Evolutionary conservation across 2,888 invertebrate species (phyloP).

Genomic region (Aleiodes leptofemur): DNA sequence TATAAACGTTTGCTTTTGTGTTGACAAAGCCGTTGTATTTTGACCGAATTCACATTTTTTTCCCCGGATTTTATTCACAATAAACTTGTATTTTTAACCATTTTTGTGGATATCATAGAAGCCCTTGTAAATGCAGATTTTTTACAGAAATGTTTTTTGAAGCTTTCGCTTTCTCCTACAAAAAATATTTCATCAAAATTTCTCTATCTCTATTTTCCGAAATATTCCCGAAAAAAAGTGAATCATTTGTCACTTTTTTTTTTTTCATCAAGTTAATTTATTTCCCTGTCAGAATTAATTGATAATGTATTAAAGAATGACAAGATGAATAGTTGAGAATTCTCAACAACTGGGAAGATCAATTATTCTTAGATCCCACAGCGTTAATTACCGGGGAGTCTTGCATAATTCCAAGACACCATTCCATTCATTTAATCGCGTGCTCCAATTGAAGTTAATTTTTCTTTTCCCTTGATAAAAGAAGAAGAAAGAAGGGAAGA

Average conservation of each 20-base stretch:
- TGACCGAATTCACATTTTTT: background rate
- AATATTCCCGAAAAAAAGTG: background rate
- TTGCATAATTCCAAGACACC: background rate
- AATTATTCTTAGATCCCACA: slow-evolving; percentile 15
- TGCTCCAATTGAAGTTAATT: slow-evolving; percentile 8
- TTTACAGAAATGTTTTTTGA: too few species aligned
- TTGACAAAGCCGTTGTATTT: slow-evolving; percentile 8
- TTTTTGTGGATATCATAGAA: background rate
- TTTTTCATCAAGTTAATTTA: too few species aligned
- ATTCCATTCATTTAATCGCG: background rate
- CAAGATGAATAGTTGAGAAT: slow-evolving; percentile 1
- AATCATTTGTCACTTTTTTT: background rate
- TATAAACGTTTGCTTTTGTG: slow-evolving; percentile 2
- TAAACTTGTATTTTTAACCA: background rate
- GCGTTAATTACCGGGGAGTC: slow-evolving; percentile 6
- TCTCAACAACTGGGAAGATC: background rate
- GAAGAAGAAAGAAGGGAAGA: background rate
- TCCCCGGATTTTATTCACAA: background rate
- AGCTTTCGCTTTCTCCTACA: too few species aligned
- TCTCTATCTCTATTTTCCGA: too few species aligned
- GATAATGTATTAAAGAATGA: slow-evolving; percentile 1
- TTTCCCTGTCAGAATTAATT: background rate
- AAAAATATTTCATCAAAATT: too few species aligned
- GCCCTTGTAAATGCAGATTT: background rate
- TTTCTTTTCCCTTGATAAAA: background rate